Conservation (phyloP, 2,113 vertebrate genomes). For the Megaleporinus macrocephalus region DNA sequence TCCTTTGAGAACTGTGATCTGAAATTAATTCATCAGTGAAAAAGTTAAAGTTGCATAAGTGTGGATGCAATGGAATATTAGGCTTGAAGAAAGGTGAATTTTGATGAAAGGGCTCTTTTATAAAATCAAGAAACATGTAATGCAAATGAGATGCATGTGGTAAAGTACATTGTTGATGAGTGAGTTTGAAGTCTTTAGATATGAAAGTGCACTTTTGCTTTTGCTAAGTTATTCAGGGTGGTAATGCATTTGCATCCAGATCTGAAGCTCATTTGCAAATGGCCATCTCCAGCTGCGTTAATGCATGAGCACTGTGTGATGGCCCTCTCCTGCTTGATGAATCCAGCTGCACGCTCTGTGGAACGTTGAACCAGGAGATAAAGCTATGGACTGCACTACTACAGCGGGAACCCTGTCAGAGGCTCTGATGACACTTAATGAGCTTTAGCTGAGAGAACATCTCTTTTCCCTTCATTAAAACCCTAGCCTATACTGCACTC, state of each 20-base stretch:
- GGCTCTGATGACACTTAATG: constrained; percentile 14
- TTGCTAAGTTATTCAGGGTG: neutral
- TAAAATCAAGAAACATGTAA: neutral
- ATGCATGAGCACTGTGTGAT: neutral
- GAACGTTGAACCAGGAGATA: neutral
- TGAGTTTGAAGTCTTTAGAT: neutral
- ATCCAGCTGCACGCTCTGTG: neutral
- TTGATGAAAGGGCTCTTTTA: neutral
- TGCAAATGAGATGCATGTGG: neutral
- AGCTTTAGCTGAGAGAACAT: neutral
- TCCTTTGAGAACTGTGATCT: no score
- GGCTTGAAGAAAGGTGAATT: no score
- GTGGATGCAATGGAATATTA: no score
- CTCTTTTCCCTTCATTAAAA: constrained; percentile 27
- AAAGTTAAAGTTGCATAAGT: no score
- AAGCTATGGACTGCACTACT: neutral
- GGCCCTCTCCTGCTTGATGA: neutral
- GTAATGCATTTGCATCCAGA: neutral
- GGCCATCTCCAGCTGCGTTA: neutral
- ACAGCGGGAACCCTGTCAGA: neutral
- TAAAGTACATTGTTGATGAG: neutral
- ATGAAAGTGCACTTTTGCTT: neutral
- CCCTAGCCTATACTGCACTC: neutral
- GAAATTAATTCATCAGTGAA: no score
- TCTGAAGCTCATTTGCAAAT: constrained; percentile 1